phyloP scores from a whole-genome alignment of 2,797 vertebrate species.

The Neoniphon sammara region DNA sequence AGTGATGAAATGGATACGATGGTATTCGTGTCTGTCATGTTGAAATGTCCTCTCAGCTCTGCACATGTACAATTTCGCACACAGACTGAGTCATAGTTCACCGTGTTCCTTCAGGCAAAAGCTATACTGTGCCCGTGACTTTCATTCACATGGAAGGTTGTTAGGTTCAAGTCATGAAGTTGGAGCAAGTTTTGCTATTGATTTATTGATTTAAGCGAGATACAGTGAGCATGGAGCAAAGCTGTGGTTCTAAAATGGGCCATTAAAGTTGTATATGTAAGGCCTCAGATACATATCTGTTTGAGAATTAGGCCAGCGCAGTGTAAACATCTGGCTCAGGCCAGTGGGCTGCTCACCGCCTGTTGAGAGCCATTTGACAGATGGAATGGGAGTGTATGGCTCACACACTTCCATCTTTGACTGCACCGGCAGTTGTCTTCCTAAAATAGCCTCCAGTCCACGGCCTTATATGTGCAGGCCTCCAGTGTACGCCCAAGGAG shows the following conservation, averaged over 20 bases:
- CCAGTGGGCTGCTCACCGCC: constrained; percentile 50
- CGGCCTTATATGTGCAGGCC: constrained; percentile 93
- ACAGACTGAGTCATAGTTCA: constrained; percentile 60
- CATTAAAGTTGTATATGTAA: constrained; percentile 7
- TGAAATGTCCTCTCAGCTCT: constrained; percentile 12
- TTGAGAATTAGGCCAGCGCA: constrained; percentile 67
- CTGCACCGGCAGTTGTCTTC: constrained; percentile 83
- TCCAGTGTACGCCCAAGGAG: constrained; percentile 69
- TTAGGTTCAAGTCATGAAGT: constrained; percentile 2
- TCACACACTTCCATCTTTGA: constrained; percentile 79
- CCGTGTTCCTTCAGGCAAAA: constrained; percentile 48
- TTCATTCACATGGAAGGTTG: constrained; percentile 32
- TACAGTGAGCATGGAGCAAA: background rate
- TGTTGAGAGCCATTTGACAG: constrained; percentile 76
- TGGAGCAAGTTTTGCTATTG: constrained; percentile 5
- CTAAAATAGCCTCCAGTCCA: constrained; percentile 90
- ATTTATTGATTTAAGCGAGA: background rate
- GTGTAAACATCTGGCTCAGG: constrained; percentile 79
- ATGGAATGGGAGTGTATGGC: constrained; percentile 76
- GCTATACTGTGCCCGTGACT: constrained; percentile 20
- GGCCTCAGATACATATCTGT: constrained; percentile 16
- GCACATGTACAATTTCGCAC: constrained; percentile 47
- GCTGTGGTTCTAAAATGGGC: background rate
- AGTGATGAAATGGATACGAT: constrained; percentile 38
- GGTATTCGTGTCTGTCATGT: constrained; percentile 25